Evolutionary conservation across 2,888 invertebrate genomes (phyloP).

Genomic region (Nemurella pictetii): DNA sequence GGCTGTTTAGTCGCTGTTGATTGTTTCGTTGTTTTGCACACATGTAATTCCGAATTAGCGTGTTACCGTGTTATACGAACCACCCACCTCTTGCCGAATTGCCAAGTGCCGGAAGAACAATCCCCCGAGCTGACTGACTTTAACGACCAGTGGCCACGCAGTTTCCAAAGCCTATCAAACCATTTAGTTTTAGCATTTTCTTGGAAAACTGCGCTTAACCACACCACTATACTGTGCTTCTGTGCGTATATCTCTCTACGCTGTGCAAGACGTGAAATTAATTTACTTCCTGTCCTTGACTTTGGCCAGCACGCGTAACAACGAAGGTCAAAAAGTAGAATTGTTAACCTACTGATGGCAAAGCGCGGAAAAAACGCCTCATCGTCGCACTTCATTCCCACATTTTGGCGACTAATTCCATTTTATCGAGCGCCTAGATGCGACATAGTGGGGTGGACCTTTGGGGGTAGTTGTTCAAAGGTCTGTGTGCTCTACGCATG

Average conservation of each 20-base stretch:
- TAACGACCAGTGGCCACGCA: not conserved
- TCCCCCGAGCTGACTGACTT: not conserved
- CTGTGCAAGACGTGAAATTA: not conserved
- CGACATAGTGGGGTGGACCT: not conserved
- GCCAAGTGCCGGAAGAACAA: not conserved
- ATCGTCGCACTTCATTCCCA: not conserved
- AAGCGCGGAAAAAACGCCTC: not conserved
- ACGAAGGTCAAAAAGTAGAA: constrained; percentile 20
- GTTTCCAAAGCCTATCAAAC: not conserved
- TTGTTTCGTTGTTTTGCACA: not conserved
- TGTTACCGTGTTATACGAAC: not conserved
- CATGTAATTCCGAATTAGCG: not conserved
- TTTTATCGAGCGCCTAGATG: not conserved
- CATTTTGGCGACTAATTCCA: not conserved
- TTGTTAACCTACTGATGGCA: constrained; percentile 2
- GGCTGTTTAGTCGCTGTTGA: not conserved
- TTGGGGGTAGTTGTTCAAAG: too few relatives aligned
- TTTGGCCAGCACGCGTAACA: constrained; percentile 17
- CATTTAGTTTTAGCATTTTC: not conserved
- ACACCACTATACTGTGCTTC: not conserved
- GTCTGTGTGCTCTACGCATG: not conserved
- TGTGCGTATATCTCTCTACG: not conserved
- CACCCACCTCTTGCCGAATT: not conserved
- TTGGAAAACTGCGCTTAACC: not conserved
- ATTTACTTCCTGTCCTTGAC: constrained; percentile 20